A percentile compares a stretch with the other conserved stretches of the same genome.
Evolutionary conservation across 2,113 vertebrate genomes (phyloP).

Genomic region (Serinus canaria): DNA sequence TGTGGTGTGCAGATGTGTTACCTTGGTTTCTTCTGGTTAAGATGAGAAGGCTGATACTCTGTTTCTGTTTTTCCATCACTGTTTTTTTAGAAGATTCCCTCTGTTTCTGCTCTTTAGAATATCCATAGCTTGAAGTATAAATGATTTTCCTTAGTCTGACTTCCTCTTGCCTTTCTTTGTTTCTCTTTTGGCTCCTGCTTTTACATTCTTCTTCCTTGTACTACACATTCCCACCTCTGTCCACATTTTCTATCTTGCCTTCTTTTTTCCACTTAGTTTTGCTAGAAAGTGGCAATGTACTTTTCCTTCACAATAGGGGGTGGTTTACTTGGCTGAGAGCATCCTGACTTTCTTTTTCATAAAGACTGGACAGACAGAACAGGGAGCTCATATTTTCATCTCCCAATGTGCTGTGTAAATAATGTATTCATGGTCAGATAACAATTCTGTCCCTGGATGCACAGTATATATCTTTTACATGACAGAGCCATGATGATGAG

Average conservation of each 20-base stretch:
- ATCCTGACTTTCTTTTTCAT: neutral
- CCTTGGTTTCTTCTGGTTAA: neutral
- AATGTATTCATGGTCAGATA: neutral
- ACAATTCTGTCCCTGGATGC: neutral
- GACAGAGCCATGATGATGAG: neutral
- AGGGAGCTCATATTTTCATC: neutral
- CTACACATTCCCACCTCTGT: neutral
- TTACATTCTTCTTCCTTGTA: neutral
- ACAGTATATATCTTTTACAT: neutral
- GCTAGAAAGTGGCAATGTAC: neutral
- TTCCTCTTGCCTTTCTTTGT: neutral
- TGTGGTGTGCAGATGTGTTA: neutral
- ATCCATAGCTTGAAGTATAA: neutral
- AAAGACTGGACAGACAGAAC: neutral
- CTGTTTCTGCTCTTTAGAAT: neutral
- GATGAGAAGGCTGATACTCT: neutral
- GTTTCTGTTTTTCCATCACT: neutral
- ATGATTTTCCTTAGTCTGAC: neutral
- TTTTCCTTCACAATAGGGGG: neutral
- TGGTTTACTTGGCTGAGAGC: neutral
- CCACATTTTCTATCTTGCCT: neutral
- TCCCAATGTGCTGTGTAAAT: neutral
- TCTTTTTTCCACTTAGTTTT: neutral
- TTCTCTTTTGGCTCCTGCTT: neutral
- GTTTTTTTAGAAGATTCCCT: neutral